Base-by-base conservation (phyloP, 2,113 vertebrate genomes). In the Megaceryle torquata region DNA sequence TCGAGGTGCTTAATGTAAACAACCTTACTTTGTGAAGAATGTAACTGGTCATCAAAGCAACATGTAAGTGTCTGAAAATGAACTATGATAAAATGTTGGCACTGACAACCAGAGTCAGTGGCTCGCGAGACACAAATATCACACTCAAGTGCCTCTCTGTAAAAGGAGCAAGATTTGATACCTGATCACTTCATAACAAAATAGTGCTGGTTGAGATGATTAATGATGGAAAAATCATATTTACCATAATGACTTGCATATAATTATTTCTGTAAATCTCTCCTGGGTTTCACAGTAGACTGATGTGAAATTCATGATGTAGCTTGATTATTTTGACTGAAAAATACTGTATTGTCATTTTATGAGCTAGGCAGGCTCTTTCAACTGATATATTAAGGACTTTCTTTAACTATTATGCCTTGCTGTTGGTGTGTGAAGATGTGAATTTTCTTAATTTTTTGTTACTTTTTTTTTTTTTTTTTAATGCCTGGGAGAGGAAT, bases 101-200 rank as follows among this genome's bases (percentile, higher is more conserved):
- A 29, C 57, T 84, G 53, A 84, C 80, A 81, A 82, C 57, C 61
- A 31, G 28, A 95, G 77, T 76, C 37, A 87, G 71, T 74, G 61
- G 87, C 87, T 92, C 1, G 1, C 41, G 1, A 63, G 83, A 80
- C 17, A 82, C 76, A 87, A 83, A 90, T 88, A 56, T 11, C 89
- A 57, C 80, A 67, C 85, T 91, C 67, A 98, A 97, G 97, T 98
- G 97, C 96, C 74, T 97, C 83, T 96, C 86, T 95, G 80, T 53
- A 60, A 77, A 88, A 96, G 88, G 76, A 96, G 53, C 87, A 94
- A 95, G 51, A 93, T 72, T 96, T 86, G 74, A 60, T 94, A 91
- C 63, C 67, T 95, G 92, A 91, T 95, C 29, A 10, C 88, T 96
- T 69, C 21, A n/a, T 95, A 95, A 88, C 26, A 22, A 82, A 53